Evolutionary conservation across 2,888 invertebrate genomes (phyloP), one percentile per base, ranked within the genome.

Genomic region (Ophion costatus): DNA sequence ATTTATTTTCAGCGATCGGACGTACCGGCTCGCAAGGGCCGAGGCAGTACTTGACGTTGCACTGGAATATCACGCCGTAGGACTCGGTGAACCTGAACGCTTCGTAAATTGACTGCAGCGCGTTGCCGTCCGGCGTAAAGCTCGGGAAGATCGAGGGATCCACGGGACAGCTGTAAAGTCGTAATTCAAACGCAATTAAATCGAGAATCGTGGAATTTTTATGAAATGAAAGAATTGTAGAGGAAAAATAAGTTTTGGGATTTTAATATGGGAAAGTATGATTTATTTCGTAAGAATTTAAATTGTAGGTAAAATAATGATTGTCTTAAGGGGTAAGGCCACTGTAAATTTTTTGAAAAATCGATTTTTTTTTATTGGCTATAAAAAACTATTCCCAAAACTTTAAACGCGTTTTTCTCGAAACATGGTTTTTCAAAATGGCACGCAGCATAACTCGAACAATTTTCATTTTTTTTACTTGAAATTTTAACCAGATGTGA

Each of bases 61-160:
- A 98, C 93, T 98, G 98, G 96, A 98, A 98, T 93, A 98, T 98
- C 85, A 98, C 98, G 73, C 98, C 98, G 90, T 98, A 98, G 14
- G 98, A 98, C 93, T 98, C 98, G 0, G 98, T 98, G 94, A 98
- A 98, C 92, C 98, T 96, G 95, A 98, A 98, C 0, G 98, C 98
- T 94, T 98, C 98, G 92, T 98, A 98, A 82, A 98, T 96, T 0
- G 98, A 98, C 91, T 98, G 98, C 84, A 98, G 94, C 0, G 98
- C 98, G 94, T 98, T 98, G 82, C 98, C 98, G 90, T 98, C 98
- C 66, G 98, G 97, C 73, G 96, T 96, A 94, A 98, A 98, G 24
- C 97, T 97, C 4, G 98, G 98, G 96, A 98, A 98, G 90, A 98
- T 98, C 71, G 97, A 97, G 3, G 98, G 97, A 93, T 98, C 98